These are phyloP conservation scores for Campoplex capitator DNA, from an alignment of 2,888 invertebrate species.

Conservation along the genomic window DNA sequence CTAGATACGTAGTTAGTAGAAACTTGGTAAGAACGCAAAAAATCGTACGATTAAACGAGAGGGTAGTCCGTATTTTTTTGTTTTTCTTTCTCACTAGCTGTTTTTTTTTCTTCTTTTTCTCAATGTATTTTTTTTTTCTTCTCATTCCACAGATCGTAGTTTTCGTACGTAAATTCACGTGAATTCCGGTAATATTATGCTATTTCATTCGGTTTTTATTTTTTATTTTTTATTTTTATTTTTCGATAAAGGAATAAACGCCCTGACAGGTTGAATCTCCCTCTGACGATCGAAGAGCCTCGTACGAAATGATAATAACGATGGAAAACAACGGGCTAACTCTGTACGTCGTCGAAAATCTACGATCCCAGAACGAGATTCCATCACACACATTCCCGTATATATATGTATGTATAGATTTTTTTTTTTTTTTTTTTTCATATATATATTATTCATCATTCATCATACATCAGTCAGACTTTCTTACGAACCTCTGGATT, in stretches of 20 bases:
- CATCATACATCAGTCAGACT: slow-evolving; percentile 78
- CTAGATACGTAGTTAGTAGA: slow-evolving; percentile 77
- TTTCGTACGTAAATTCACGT: slow-evolving; percentile 17
- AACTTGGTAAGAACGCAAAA: slow-evolving; percentile 73
- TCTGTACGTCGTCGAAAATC: slow-evolving; percentile 45
- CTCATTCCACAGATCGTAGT: slow-evolving; percentile 27
- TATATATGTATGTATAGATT: not conserved
- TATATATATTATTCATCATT: slow-evolving; percentile 62
- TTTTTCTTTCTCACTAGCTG: not conserved
- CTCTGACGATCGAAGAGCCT: not conserved
- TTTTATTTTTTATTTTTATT: slow-evolving; percentile 24
- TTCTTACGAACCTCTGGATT: slow-evolving; percentile 77
- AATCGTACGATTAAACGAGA: slow-evolving; percentile 41
- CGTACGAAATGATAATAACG: not conserved
- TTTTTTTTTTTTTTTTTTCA: slow-evolving; percentile 1
- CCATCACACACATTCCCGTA: slow-evolving; percentile 6
- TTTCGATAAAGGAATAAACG: slow-evolving; percentile 47
- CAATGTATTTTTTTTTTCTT: not conserved
- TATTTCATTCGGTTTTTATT: slow-evolving; percentile 40
- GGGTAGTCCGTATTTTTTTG: slow-evolving; percentile 29
- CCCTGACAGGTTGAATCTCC: slow-evolving; percentile 22
- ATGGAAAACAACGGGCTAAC: not conserved
- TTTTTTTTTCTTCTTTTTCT: not conserved
- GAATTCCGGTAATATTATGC: slow-evolving; percentile 10
- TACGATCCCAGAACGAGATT: slow-evolving; percentile 20